Conservation (phyloP, 2,888 invertebrate species). For the Cryptophagus acutangulus region DNA sequence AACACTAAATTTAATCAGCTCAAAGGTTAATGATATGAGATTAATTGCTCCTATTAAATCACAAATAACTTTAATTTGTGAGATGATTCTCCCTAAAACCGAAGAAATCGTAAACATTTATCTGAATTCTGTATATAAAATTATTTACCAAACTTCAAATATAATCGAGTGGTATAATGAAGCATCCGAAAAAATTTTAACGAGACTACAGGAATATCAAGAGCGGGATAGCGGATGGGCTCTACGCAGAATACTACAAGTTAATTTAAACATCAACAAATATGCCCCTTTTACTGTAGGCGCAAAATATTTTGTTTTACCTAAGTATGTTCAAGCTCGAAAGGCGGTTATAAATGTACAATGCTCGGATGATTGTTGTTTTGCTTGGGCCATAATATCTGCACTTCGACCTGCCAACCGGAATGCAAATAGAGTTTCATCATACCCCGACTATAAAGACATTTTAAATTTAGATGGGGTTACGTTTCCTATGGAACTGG, state of each 20-base stretch:
- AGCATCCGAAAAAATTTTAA: no score
- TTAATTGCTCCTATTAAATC: no score
- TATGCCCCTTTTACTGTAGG: slow-evolving; percentile 23
- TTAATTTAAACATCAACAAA: slow-evolving; percentile 28
- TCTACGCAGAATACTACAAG: slow-evolving; percentile 20
- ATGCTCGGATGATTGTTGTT: slow-evolving; percentile 30
- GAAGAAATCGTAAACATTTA: no score
- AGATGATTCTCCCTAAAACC: no score
- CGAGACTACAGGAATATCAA: slow-evolving; percentile 28
- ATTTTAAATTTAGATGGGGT: slow-evolving; percentile 28
- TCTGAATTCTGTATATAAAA: no score
- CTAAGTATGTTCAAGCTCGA: slow-evolving; percentile 21
- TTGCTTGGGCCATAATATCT: slow-evolving; percentile 28
- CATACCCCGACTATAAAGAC: slow-evolving; percentile 25
- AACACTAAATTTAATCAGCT: no score
- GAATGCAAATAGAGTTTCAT: slow-evolving; percentile 17
- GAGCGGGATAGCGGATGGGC: slow-evolving; percentile 28
- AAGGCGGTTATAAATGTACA: slow-evolving; percentile 29
- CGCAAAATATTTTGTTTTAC: slow-evolving; percentile 28
- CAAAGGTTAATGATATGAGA: no score
- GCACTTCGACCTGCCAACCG: slow-evolving; percentile 22
- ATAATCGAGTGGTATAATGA: no score
- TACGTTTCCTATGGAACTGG: slow-evolving; percentile 26
- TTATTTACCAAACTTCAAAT: no score
- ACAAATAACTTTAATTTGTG: no score